These are phyloP conservation scores for Trypoxylus dichotomus DNA, from an alignment of 1,140 invertebrate genomes.

Conservation along the genomic window DNA sequence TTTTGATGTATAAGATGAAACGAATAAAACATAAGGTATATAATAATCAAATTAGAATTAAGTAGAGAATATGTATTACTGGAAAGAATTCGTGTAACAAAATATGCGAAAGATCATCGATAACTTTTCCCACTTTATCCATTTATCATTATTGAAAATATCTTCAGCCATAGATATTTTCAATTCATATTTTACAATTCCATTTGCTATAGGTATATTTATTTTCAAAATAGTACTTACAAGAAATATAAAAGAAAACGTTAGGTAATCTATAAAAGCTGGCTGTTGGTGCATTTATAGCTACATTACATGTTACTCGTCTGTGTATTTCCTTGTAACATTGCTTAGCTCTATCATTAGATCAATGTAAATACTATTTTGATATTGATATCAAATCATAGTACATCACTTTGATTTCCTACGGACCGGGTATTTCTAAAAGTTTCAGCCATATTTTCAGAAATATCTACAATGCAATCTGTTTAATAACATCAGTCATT, in stretches of 20 bases:
- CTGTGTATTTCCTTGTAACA: too few species aligned
- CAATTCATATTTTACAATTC: not conserved
- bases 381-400: too few species aligned
- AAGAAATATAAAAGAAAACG: too few species aligned
- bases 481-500: not conserved
- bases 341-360: too few species aligned
- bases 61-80: not conserved
- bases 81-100: not conserved
- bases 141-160: not conserved
- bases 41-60: not conserved
- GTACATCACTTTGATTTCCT: not conserved
- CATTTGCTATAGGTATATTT: too few species aligned
- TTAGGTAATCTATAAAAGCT: too few species aligned
- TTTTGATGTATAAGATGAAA: not conserved
- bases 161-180: slow-evolving; percentile 5
- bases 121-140: not conserved
- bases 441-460: slow-evolving; percentile 13
- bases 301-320: too few species aligned
- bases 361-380: too few species aligned
- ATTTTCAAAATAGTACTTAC: too few species aligned
- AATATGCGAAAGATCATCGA: too few species aligned
- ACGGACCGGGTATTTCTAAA: not conserved
- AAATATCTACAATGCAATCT: not conserved
- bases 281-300: too few species aligned
- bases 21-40: not conserved